These are phyloP conservation scores for Rosalia funebris DNA, from an alignment of 2,888 invertebrate genomes.

Conservation along the genomic window DNA sequence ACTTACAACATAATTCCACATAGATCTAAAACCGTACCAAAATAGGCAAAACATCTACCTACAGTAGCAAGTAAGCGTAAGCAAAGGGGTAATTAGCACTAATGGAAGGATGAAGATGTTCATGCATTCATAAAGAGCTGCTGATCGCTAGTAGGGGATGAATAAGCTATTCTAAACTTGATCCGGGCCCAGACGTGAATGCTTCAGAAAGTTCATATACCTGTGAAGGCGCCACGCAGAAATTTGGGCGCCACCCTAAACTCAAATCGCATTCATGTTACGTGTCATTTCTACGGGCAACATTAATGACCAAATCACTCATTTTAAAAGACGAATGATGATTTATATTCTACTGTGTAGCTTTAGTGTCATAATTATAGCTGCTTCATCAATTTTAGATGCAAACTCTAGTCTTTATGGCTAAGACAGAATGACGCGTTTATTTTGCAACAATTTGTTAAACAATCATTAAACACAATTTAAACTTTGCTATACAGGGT, in stretches of 20 bases:
- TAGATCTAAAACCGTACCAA: too few relatives aligned
- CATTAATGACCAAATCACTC: neutral
- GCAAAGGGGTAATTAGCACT: conserved; percentile 13
- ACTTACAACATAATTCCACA: too few relatives aligned
- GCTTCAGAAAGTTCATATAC: conserved; percentile 9
- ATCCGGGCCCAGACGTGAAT: conserved; percentile 12
- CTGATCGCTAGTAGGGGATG: conserved; percentile 1
- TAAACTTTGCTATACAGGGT: too few relatives aligned
- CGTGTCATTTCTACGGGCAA: conserved; percentile 2
- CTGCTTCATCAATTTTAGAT: too few relatives aligned
- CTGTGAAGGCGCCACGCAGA: conserved; percentile 19
- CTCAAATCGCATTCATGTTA: conserved; percentile 8
- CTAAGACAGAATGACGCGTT: too few relatives aligned
- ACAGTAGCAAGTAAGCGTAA: neutral
- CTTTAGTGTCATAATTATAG: too few relatives aligned
- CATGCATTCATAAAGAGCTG: conserved; percentile 8
- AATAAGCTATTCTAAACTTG: conserved; percentile 8
- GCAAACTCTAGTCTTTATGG: too few relatives aligned
- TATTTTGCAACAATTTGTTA: too few relatives aligned
- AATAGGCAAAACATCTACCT: neutral
- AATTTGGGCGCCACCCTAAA: conserved; percentile 10
- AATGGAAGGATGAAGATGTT: conserved; percentile 22
- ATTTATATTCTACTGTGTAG: neutral
- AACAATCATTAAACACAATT: too few relatives aligned
- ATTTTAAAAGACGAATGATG: neutral